Conservation (phyloP, 2,113 vertebrate genomes). For the Choloepus hoffmanni region DNA sequence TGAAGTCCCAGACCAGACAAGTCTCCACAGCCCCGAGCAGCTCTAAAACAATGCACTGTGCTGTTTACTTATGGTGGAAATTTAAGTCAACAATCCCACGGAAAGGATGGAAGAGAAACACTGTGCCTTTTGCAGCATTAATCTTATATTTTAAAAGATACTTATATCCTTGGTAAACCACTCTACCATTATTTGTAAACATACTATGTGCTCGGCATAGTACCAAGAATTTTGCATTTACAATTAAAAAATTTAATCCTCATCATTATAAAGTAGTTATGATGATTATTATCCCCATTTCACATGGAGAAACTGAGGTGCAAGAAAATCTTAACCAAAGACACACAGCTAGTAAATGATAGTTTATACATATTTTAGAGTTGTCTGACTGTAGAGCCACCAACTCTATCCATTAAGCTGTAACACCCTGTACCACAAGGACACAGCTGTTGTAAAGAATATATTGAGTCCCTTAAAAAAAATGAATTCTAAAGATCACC, state of each 20-base stretch:
- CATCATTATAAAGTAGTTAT: background rate
- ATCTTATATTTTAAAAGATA: background rate
- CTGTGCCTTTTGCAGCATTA: background rate
- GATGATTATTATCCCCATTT: background rate
- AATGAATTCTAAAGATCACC: background rate
- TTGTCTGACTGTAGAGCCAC: background rate
- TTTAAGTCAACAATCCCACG: background rate
- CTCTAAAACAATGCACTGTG: background rate
- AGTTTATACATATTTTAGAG: background rate
- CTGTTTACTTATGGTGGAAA: background rate
- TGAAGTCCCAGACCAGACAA: background rate
- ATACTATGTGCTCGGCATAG: background rate
- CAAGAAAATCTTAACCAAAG: background rate
- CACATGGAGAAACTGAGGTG: background rate
- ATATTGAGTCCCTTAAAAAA: background rate
- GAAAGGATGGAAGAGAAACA: background rate
- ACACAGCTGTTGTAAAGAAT: background rate
- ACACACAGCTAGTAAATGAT: background rate
- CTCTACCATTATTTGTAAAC: background rate
- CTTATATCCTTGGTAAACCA: background rate
- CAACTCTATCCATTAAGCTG: background rate
- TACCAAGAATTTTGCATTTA: background rate
- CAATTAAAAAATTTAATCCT: background rate
- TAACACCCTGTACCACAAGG: background rate
- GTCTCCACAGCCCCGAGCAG: background rate